Evolutionary conservation across 2,113 vertebrate genomes (phyloP), one percentile per base, ranked within the genome.

Genomic region (Corythaixoides concolor): DNA sequence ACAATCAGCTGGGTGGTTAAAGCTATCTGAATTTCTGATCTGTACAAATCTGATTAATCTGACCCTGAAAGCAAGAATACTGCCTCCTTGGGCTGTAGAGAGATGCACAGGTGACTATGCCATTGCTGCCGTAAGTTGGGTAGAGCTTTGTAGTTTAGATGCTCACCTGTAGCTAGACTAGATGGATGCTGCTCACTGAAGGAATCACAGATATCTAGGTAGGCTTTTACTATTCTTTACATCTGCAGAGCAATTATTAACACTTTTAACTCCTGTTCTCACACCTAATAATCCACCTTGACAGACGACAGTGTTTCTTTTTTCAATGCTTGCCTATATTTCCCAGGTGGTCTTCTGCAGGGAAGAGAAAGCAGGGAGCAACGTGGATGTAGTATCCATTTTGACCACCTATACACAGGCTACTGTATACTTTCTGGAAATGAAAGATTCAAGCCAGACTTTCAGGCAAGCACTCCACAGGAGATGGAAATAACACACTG

Each of bases 341-440:
- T 92, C 33, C 73, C 33, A 67, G 39, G 15, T 59, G 52, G n/a
- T 28, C 5, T 47, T 60, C 52, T 72, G 16, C 2, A 0, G 37
- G 18, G 12, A 77, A 22, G 37, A 11, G 24, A 92, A 91, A 59
- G 19, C 39, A 56, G 55, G 24, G 52, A 85, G 2, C 13, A 75
- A 27, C 0, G 0, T 33, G 60, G 41, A 39, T 0, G 1, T 7
- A 50, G 10, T 22, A 59, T 47, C 77, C 39, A 43, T 68, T 82
- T 85, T 69, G 74, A 70, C 41, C 16, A 86, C 32, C 37, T 63
- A 7, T 19, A 30, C 19, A 28, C 1, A 55, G 47, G 7, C n/a
- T 88, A 21, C 18, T 43, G 4, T n/a, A 11, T 8, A 12, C 32
- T 39, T 10, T 59, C 21, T 60, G 84, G 43, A 92, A 86, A 70